phyloP scores from a whole-genome alignment of 2,113 vertebrate genomes.

The Xyliphius kryptos region DNA sequence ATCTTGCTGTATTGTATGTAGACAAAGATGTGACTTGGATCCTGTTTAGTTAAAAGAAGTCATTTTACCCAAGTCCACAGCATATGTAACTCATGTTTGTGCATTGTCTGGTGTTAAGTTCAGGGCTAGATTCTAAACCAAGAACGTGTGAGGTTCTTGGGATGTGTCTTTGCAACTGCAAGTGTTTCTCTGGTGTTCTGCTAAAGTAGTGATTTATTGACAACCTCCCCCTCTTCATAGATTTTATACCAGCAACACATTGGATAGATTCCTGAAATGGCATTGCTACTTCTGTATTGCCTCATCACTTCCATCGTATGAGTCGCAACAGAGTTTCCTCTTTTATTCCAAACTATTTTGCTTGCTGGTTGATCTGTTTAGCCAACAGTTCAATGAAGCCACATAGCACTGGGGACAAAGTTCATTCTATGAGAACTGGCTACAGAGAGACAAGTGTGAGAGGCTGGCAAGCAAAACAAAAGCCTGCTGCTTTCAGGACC shows the following conservation, averaged over 20 bases:
- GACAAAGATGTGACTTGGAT: no score
- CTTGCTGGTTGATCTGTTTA: conserved; percentile 40
- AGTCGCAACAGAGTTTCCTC: conserved; percentile 47
- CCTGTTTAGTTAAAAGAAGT: no score
- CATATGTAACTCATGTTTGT: no score
- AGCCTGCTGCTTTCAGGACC: conserved; percentile 5
- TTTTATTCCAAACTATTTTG: conserved; percentile 44
- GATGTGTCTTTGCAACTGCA: conserved; percentile 9
- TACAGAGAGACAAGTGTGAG: conserved; percentile 24
- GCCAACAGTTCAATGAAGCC: conserved; percentile 31
- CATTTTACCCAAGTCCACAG: no score
- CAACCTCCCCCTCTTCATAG: conserved; percentile 1
- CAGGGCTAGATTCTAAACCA: no score
- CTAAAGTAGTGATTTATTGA: conserved; percentile 29
- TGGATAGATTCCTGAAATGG: conserved; percentile 46
- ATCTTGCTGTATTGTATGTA: no score
- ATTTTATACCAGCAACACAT: conserved; percentile 37
- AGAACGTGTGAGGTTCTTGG: conserved; percentile 14
- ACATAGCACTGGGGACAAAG: conserved; percentile 19
- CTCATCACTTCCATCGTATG: conserved; percentile 48
- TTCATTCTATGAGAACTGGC: conserved; percentile 8
- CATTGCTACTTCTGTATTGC: conserved; percentile 37
- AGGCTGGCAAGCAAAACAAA: conserved; percentile 15
- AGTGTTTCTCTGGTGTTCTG: conserved; percentile 12
- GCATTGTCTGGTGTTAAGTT: no score